Conservation (phyloP, 2,888 invertebrate species). For the Tiphia femorata region DNA sequence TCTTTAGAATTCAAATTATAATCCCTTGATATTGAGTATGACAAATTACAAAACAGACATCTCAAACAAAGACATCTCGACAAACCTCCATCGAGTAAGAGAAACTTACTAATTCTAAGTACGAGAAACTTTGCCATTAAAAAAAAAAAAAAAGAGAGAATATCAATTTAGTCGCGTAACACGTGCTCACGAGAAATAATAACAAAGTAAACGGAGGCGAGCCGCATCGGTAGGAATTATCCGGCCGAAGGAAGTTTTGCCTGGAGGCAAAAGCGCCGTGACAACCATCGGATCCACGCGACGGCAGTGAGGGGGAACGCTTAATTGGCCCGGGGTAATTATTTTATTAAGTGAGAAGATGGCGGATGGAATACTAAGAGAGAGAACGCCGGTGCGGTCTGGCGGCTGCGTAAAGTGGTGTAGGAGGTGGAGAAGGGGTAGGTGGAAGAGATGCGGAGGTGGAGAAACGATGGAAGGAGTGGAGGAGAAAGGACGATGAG, state of each 20-base stretch:
- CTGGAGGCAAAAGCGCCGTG: neutral
- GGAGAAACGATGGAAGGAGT: neutral
- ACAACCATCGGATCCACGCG: neutral
- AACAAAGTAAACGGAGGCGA: neutral
- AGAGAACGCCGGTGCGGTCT: slow-evolving; percentile 49
- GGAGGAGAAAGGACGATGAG: slow-evolving; percentile 13
- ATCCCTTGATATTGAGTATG: too few relatives aligned
- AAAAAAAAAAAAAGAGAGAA: too few relatives aligned
- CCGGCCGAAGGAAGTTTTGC: neutral
- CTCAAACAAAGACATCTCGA: too few relatives aligned
- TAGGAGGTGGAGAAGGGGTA: slow-evolving; percentile 5
- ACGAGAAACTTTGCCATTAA: too few relatives aligned
- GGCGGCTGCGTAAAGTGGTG: slow-evolving; percentile 28
- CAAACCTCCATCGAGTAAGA: too few relatives aligned
- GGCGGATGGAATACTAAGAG: slow-evolving; percentile 67
- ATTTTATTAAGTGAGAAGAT: slow-evolving; percentile 69
- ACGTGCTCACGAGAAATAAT: neutral
- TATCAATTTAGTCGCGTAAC: too few relatives aligned
- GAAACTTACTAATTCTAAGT: too few relatives aligned
- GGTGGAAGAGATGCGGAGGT: neutral
- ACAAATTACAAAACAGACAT: too few relatives aligned
- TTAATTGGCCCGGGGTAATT: slow-evolving; percentile 68
- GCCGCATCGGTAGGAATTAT: neutral
- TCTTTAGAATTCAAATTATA: too few relatives aligned
- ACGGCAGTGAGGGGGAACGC: slow-evolving; percentile 38